Percentiles rank a stretch among this genome's conserved stretches.
These are phyloP conservation scores for Cyclophora punctaria DNA, from an alignment of 2,888 invertebrate species.

Conservation along the genomic window DNA sequence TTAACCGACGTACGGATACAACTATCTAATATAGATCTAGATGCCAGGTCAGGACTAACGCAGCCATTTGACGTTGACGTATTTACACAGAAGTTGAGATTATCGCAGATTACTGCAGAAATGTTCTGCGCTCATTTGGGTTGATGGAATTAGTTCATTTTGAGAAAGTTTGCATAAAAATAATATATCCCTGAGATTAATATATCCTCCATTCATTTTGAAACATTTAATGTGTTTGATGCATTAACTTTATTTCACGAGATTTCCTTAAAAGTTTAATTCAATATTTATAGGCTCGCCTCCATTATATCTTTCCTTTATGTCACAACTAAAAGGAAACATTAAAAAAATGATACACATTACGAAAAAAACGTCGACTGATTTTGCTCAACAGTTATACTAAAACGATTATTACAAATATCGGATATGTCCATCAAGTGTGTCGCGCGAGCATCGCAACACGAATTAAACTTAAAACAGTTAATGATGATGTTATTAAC, in stretches of 20 bases:
- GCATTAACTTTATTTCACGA: too few species aligned
- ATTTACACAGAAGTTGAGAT: too few species aligned
- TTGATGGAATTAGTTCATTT: too few species aligned
- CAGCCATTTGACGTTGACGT: slow-evolving; percentile 8
- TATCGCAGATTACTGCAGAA: too few species aligned
- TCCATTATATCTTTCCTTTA: slow-evolving; percentile 21
- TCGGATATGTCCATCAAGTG: slow-evolving; percentile 31
- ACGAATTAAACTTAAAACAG: slow-evolving; percentile 31
- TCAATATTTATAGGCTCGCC: slow-evolving; percentile 6
- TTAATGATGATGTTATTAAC: slow-evolving; percentile 22
- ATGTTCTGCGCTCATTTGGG: too few species aligned
- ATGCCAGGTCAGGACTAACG: slow-evolving; percentile 10
- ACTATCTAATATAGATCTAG: slow-evolving; percentile 22
- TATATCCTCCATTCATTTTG: too few species aligned
- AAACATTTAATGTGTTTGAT: too few species aligned
- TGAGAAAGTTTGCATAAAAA: too few species aligned
- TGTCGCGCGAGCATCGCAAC: slow-evolving; percentile 26
- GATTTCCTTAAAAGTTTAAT: slow-evolving; percentile 2
- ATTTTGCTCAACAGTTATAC: slow-evolving; percentile 19
- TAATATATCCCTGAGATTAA: too few species aligned
- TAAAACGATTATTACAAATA: slow-evolving; percentile 28
- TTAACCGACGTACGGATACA: slow-evolving; percentile 14
- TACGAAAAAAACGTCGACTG: slow-evolving; percentile 16
- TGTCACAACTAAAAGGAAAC: slow-evolving; percentile 29
- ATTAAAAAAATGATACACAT: slow-evolving; percentile 23